phyloP scores from a whole-genome alignment of 2,797 vertebrate genomes.

The Choloepus didactylus region DNA sequence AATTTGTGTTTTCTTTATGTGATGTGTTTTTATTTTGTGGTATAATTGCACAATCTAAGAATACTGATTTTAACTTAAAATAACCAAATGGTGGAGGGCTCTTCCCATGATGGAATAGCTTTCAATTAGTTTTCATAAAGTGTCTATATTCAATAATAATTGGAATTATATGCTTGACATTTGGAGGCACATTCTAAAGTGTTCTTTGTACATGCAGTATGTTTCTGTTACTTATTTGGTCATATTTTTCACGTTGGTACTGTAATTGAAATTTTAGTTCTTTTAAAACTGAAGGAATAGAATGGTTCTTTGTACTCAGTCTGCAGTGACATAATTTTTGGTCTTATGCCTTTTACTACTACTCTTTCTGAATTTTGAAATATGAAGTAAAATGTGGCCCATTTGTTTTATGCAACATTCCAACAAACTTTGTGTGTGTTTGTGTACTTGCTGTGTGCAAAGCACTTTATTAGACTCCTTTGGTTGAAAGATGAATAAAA shows the following conservation, averaged over 20 bases:
- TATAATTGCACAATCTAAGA: constrained; percentile 31
- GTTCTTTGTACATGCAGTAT: constrained; percentile 12
- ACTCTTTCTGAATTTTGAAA: constrained; percentile 67
- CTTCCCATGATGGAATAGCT: background rate
- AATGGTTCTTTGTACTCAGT: constrained; percentile 52
- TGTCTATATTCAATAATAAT: constrained; percentile 27
- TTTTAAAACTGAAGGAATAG: constrained; percentile 60
- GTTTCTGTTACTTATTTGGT: constrained; percentile 52
- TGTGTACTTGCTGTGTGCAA: constrained; percentile 32
- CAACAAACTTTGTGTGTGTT: background rate
- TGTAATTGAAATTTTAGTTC: constrained; percentile 61
- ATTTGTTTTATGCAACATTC: constrained; percentile 15
- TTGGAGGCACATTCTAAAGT: constrained; percentile 62
- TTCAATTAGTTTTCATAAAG: constrained; percentile 57
- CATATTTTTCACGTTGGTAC: constrained; percentile 49
- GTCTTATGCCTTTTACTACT: constrained; percentile 46
- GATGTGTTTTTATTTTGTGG: constrained; percentile 46
- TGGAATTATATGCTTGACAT: background rate
- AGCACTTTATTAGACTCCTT: constrained; percentile 57
- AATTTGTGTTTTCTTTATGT: constrained; percentile 57
- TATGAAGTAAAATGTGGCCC: constrained; percentile 49
- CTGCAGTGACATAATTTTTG: constrained; percentile 44
- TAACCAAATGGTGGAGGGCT: background rate
- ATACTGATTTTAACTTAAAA: constrained; percentile 48
- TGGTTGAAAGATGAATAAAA: constrained; percentile 55